Percentiles rank a stretch among this genome's conserved stretches.
Conservation (phyloP, 2,113 vertebrate species). For the Scartelaos histophorus region DNA sequence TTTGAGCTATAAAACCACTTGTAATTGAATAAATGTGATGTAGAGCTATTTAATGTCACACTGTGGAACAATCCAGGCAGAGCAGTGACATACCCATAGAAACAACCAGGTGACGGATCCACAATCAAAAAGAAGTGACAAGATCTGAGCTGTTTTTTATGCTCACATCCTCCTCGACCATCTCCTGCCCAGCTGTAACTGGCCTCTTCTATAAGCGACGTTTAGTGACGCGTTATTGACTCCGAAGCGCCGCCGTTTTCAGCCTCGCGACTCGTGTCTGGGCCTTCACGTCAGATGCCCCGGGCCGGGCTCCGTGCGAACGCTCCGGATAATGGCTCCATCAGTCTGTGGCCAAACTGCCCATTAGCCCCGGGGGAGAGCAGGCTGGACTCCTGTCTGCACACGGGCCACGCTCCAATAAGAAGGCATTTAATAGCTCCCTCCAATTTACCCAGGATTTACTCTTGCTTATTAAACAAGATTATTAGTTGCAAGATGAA, state of each 20-base stretch:
- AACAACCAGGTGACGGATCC: too few species aligned
- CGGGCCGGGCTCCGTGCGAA: conserved; percentile 10
- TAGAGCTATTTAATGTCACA: too few species aligned
- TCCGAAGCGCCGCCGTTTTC: not conserved
- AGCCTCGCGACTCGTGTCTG: not conserved
- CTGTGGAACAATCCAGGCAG: too few species aligned
- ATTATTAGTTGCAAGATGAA: not conserved
- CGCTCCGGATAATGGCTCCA: conserved; percentile 16
- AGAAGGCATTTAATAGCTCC: not conserved
- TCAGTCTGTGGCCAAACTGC: conserved; percentile 14
- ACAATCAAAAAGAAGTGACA: too few species aligned
- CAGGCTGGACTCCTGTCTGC: conserved; percentile 19
- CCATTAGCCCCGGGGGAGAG: conserved; percentile 28
- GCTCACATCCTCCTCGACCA: too few species aligned
- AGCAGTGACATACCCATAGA: too few species aligned
- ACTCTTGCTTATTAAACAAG: not conserved
- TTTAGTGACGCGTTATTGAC: conserved; percentile 3
- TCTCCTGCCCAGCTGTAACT: not conserved
- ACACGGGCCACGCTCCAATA: not conserved
- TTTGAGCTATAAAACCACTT: too few species aligned
- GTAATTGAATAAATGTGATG: too few species aligned
- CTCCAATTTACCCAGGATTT: not conserved
- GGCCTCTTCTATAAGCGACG: not conserved
- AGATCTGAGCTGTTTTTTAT: too few species aligned
- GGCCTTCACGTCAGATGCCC: not conserved